Percentiles rank a stretch among this genome's conserved stretches.
phyloP scores from a whole-genome alignment of 2,113 vertebrate species.

The Rhinolophus ferrumequinum region DNA sequence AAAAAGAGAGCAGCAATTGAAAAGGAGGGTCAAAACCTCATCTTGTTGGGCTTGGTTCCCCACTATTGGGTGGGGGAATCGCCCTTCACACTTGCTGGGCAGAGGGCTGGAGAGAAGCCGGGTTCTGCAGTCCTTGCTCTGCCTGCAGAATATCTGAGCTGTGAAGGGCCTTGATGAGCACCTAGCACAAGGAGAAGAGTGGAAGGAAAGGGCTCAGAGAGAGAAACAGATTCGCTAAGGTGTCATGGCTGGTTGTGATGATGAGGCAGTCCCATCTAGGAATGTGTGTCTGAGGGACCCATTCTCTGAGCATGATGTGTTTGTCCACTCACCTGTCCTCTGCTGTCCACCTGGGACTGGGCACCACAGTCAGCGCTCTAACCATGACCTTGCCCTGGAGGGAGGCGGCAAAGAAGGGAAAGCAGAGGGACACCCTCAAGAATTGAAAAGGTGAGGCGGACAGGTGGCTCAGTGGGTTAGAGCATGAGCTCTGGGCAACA shows the following conservation, averaged over 20 bases:
- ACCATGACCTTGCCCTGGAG: background rate
- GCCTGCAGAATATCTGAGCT: background rate
- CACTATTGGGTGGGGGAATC: background rate
- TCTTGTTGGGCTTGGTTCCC: background rate
- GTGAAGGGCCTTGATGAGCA: background rate
- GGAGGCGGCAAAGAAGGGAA: background rate
- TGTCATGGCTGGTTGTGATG: background rate
- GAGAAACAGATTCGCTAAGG: background rate
- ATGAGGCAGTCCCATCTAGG: background rate
- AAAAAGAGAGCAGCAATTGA: background rate
- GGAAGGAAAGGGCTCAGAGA: background rate
- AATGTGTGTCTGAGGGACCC: background rate
- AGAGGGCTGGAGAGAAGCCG: background rate
- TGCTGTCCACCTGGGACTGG: background rate
- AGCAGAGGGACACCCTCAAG: background rate
- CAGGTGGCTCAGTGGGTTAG: no score
- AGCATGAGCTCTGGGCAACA: no score
- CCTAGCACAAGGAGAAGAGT: background rate
- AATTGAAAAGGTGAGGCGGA: background rate
- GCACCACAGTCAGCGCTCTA: background rate
- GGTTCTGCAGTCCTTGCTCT: background rate
- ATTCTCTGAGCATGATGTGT: background rate
- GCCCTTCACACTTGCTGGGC: background rate
- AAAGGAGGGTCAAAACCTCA: constrained; percentile 39
- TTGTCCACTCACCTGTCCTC: background rate